phyloP scores from a whole-genome alignment of 1,140 invertebrate genomes.

The Scaptomyza hsui region DNA sequence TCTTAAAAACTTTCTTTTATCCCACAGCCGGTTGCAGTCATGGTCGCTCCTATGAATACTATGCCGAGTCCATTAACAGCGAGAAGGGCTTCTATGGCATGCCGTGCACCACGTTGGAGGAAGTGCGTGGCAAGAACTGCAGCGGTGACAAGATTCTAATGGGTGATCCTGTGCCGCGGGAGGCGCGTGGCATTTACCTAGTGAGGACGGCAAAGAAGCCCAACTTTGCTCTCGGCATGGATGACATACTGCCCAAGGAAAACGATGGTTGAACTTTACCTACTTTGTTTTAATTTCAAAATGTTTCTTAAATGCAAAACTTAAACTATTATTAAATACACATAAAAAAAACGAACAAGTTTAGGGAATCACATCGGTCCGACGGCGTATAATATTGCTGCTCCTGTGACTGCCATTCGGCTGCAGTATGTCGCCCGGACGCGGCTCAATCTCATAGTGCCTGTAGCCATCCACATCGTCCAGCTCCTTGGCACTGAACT shows the following conservation, averaged over 20 bases:
- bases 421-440: slow-evolving; percentile 76
- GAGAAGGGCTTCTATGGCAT: slow-evolving; percentile 86
- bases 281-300: too few relatives aligned
- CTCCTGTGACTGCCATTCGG: slow-evolving; percentile 54
- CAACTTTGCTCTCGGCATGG: slow-evolving; percentile 85
- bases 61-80: slow-evolving; percentile 88
- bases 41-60: slow-evolving; percentile 88
- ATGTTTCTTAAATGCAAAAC: slow-evolving; percentile 26
- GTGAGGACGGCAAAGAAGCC: slow-evolving; percentile 86
- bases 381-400: slow-evolving; percentile 70
- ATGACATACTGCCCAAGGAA: slow-evolving; percentile 34
- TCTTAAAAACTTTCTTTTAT: not conserved
- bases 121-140: slow-evolving; percentile 86
- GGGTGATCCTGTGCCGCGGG: slow-evolving; percentile 86
- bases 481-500: slow-evolving; percentile 92
- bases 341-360: slow-evolving; percentile 17
- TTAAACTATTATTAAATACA: slow-evolving; percentile 58
- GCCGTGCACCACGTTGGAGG: slow-evolving; percentile 86
- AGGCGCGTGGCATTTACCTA: slow-evolving; percentile 87
- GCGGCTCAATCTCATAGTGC: slow-evolving; percentile 86
- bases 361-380: slow-evolving; percentile 79
- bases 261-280: not conserved
- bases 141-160: slow-evolving; percentile 84
- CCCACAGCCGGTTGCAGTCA: slow-evolving; percentile 90
- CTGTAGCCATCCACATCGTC: slow-evolving; percentile 93